Conservation (phyloP, 2,797 vertebrate species). For the Manis crassicaudata region DNA sequence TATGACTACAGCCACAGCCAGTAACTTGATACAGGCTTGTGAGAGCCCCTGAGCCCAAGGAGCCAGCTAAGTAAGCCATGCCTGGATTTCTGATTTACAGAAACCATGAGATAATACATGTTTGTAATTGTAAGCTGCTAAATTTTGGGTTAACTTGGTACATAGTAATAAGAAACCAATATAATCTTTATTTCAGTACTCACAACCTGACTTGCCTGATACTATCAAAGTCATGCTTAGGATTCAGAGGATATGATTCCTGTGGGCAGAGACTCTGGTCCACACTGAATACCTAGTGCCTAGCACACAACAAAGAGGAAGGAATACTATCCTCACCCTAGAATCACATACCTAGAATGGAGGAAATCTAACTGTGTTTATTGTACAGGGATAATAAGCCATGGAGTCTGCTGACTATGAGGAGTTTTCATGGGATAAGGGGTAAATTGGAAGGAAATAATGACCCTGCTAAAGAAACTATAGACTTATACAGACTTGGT, state of each 20-base stretch:
- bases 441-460: neutral
- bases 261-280: neutral
- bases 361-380: neutral
- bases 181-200: neutral
- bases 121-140: neutral
- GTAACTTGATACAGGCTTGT: neutral
- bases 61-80: neutral
- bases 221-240: neutral
- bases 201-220: neutral
- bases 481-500: neutral
- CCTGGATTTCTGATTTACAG: neutral
- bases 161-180: neutral
- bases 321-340: neutral
- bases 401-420: neutral
- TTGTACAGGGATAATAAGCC: neutral
- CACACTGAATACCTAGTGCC: neutral
- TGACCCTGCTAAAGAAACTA: neutral
- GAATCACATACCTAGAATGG: neutral
- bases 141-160: neutral
- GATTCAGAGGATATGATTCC: neutral
- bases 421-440: neutral
- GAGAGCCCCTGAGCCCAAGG: neutral
- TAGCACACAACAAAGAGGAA: neutral
- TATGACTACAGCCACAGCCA: neutral
- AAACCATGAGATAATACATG: neutral